A percentile compares a stretch with the other conserved stretches of the same genome.
Conservation (phyloP, 1,140 invertebrate genomes). For the Drosophila insularis region DNA sequence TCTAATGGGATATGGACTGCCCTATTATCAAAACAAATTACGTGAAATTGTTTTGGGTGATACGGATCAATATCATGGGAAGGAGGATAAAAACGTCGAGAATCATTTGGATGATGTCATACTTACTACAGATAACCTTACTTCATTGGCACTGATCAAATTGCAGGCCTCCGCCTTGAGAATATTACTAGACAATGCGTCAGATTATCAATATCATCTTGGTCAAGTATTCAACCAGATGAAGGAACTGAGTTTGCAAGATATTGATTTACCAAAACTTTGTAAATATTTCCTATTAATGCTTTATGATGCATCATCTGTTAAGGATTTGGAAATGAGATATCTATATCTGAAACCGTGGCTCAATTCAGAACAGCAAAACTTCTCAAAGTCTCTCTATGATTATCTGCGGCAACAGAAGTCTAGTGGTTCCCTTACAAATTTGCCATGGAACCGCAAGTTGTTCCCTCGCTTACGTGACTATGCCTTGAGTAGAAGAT, state of each 20-base stretch:
- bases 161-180: slow-evolving; percentile 61
- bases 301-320: slow-evolving; percentile 60
- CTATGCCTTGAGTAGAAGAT: slow-evolving; percentile 34
- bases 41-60: slow-evolving; percentile 66
- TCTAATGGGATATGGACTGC: slow-evolving; percentile 75
- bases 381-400: slow-evolving; percentile 29
- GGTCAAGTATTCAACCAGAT: slow-evolving; percentile 35
- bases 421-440: not conserved
- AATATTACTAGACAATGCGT: slow-evolving; percentile 35
- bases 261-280: slow-evolving; percentile 36
- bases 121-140: slow-evolving; percentile 57
- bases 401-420: slow-evolving; percentile 28
- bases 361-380: slow-evolving; percentile 23
- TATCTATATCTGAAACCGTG: slow-evolving; percentile 58
- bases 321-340: slow-evolving; percentile 57
- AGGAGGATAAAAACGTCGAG: not conserved
- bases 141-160: slow-evolving; percentile 59
- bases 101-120: slow-evolving; percentile 52
- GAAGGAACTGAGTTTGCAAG: slow-evolving; percentile 27
- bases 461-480: slow-evolving; percentile 70
- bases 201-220: slow-evolving; percentile 24
- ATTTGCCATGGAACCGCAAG: slow-evolving; percentile 74
- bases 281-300: slow-evolving; percentile 51
- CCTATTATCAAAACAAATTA: slow-evolving; percentile 77
- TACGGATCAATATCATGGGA: slow-evolving; percentile 8